These are phyloP conservation scores for Endomychus coccineus DNA, from an alignment of 2,888 invertebrate species.

Conservation along the genomic window DNA sequence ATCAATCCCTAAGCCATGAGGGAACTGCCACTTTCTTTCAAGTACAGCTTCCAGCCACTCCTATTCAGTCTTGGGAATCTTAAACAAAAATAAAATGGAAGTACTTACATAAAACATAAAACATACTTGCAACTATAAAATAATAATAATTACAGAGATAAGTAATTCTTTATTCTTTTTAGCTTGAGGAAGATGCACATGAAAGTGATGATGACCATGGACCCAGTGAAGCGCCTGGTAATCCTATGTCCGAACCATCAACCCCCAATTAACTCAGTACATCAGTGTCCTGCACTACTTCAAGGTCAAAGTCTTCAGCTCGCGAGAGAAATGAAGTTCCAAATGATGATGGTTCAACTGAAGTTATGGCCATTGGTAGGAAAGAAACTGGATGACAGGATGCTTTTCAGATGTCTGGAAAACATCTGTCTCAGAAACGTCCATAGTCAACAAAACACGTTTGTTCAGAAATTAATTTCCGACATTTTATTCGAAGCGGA, in stretches of 20 bases:
- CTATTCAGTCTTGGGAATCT: constrained; percentile 18
- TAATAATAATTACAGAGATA: constrained; percentile 12
- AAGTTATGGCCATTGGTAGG: too few species aligned
- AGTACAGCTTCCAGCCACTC: constrained; percentile 21
- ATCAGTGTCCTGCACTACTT: constrained; percentile 7
- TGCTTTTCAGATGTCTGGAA: constrained; percentile 21
- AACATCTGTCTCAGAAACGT: constrained; percentile 19
- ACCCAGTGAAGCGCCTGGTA: constrained; percentile 16
- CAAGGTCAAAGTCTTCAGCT: too few species aligned
- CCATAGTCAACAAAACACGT: constrained; percentile 17
- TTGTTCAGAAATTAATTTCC: constrained; percentile 15
- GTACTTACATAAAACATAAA: constrained; percentile 6
- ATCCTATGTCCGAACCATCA: constrained; percentile 14
- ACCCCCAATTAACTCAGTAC: constrained; percentile 13
- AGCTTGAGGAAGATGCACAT: constrained; percentile 14
- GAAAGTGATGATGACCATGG: constrained; percentile 14
- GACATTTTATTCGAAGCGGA: constrained; percentile 21
- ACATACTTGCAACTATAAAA: constrained; percentile 13
- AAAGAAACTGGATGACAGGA: constrained; percentile 17
- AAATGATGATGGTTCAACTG: too few species aligned
- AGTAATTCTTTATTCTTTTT: constrained; percentile 13
- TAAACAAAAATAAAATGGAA: constrained; percentile 11
- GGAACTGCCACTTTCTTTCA: constrained; percentile 18
- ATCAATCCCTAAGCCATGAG: constrained; percentile 19
- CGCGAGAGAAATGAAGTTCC: constrained; percentile 16